These are phyloP conservation scores for Drosophila borborema DNA, from an alignment of 2,888 invertebrate species.

Conservation along the genomic window DNA sequence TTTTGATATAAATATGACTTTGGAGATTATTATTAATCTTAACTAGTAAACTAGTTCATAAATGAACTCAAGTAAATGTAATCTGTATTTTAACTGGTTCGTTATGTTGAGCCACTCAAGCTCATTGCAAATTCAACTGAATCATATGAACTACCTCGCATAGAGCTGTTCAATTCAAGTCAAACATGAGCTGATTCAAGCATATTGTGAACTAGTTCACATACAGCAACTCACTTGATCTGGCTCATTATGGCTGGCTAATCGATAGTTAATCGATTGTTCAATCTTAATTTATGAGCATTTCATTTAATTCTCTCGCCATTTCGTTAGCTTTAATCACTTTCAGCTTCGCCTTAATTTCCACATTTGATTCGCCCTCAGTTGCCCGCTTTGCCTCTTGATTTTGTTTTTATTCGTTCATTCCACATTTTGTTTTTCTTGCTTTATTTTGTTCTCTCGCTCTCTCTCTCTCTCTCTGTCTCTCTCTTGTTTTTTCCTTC, in stretches of 20 bases:
- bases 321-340: too few relatives aligned
- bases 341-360: too few relatives aligned
- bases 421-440: not conserved
- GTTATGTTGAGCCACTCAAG: not conserved
- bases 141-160: not conserved
- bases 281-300: not conserved
- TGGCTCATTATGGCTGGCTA: not conserved
- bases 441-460: not conserved
- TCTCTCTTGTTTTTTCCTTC: constrained; percentile 9
- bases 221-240: not conserved
- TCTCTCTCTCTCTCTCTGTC: too few relatives aligned
- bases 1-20: not conserved
- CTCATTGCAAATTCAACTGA: not conserved
- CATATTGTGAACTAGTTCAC: not conserved
- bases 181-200: too few relatives aligned
- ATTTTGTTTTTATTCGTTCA: not conserved
- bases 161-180: too few relatives aligned
- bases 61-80: not conserved
- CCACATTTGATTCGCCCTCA: not conserved
- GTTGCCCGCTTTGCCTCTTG: not conserved
- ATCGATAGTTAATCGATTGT: constrained; percentile 1
- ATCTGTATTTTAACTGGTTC: not conserved
- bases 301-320: not conserved
- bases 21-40: not conserved
- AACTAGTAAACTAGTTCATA: not conserved